Evolutionary conservation across 1,140 invertebrate species (phyloP).

Genomic region (Euwallacea similis): DNA sequence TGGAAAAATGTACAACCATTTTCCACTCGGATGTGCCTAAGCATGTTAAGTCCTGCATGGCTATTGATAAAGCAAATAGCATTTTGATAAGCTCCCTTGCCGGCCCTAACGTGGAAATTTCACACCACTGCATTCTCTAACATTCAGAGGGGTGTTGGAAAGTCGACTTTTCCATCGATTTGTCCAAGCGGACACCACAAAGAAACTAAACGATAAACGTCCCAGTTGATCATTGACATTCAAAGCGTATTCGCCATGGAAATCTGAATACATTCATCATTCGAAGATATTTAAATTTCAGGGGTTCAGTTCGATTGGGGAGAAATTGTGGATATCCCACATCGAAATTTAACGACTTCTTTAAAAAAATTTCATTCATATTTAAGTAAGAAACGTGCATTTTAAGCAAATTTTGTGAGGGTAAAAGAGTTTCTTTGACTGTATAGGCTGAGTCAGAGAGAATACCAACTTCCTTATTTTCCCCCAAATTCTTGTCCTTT

Average conservation of each 20-base stretch:
- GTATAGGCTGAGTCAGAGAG: no score
- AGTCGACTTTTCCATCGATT: background rate
- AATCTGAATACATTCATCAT: slow-evolving; percentile 14
- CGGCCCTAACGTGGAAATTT: slow-evolving; percentile 49
- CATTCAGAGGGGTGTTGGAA: slow-evolving; percentile 36
- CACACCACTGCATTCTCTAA: slow-evolving; percentile 52
- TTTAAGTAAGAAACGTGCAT: no score
- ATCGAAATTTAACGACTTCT: no score
- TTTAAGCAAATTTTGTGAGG: no score
- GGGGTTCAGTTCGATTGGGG: no score
- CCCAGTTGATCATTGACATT: slow-evolving; percentile 1
- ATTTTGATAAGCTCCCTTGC: slow-evolving; percentile 44
- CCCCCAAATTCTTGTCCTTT: no score
- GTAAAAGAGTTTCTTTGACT: no score
- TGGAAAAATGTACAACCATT: slow-evolving; percentile 42
- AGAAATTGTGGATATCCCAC: no score
- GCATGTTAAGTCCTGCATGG: slow-evolving; percentile 52
- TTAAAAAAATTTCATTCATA: no score
- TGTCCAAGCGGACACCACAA: background rate
- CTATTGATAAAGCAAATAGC: slow-evolving; percentile 49
- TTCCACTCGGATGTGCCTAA: slow-evolving; percentile 43
- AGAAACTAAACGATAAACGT: background rate
- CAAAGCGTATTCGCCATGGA: background rate
- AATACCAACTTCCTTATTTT: no score
- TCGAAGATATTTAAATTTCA: background rate